These are phyloP conservation scores for Mythimna impura DNA, from an alignment of 2,888 invertebrate species.

Conservation along the genomic window DNA sequence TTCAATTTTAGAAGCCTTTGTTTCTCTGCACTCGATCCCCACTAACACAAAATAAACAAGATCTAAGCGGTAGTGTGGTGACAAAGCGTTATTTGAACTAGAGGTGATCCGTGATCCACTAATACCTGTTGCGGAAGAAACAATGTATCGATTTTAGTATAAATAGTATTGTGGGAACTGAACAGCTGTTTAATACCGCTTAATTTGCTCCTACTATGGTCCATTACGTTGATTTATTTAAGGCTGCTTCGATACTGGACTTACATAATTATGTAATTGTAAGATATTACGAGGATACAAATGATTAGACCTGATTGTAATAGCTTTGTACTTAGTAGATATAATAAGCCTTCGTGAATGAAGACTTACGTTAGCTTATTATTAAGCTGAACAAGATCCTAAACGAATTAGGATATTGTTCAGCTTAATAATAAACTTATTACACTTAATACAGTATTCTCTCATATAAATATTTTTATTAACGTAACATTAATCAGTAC, in stretches of 20 bases:
- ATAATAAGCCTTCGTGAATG: background rate
- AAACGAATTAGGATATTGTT: too few species aligned
- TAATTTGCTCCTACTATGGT: slow-evolving; percentile 25
- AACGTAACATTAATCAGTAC: background rate
- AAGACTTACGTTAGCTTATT: background rate
- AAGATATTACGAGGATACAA: background rate
- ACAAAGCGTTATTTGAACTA: slow-evolving; percentile 25
- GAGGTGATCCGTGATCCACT: slow-evolving; percentile 14
- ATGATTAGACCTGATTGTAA: background rate
- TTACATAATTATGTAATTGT: background rate
- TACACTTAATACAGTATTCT: too few species aligned
- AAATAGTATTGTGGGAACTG: slow-evolving; percentile 30
- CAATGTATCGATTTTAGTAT: slow-evolving; percentile 36
- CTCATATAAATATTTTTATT: too few species aligned
- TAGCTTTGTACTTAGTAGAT: background rate
- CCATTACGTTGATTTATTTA: slow-evolving; percentile 36
- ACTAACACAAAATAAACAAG: slow-evolving; percentile 27
- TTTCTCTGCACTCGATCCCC: background rate
- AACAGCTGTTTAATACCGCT: slow-evolving; percentile 30
- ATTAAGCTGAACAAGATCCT: background rate
- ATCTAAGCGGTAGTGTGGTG: slow-evolving; percentile 10
- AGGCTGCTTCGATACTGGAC: background rate
- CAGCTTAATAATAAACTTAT: background rate
- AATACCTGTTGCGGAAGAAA: slow-evolving; percentile 35
- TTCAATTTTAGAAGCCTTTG: background rate